Percentiles rank a stretch among this genome's conserved stretches.
Conservation (phyloP, 2,113 vertebrate genomes). For the Paradoxurus hermaphroditus region DNA sequence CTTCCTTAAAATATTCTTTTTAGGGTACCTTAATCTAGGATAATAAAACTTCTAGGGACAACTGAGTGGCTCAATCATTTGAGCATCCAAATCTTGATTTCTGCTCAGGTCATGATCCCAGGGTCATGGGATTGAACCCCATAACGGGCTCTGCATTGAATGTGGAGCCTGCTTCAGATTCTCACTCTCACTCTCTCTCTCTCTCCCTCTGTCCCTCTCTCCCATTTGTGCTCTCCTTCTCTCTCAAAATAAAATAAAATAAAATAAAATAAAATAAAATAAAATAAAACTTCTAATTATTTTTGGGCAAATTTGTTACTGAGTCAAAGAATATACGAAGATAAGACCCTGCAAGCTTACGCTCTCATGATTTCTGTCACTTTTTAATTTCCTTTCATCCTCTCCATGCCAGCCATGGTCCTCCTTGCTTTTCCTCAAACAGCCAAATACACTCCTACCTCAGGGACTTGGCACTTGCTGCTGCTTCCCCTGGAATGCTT, state of each 20-base stretch:
- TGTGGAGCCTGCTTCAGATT: too few species aligned
- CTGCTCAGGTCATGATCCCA: too few species aligned
- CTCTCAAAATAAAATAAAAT: too few species aligned
- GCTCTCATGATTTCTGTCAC: not conserved
- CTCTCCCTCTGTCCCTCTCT: too few species aligned
- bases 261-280: too few species aligned
- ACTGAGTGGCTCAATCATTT: too few species aligned
- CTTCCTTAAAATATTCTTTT: not conserved
- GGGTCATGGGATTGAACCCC: too few species aligned
- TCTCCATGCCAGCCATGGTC: not conserved
- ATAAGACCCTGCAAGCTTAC: not conserved
- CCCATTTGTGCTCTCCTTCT: too few species aligned
- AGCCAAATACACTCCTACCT: not conserved
- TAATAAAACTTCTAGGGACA: not conserved
- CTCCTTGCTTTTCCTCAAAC: not conserved
- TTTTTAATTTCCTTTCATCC: not conserved
- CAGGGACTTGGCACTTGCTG: not conserved
- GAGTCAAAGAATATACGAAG: not conserved
- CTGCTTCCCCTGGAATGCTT: not conserved
- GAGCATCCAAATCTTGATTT: too few species aligned
- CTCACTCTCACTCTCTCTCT: too few species aligned
- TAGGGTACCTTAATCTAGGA: not conserved
- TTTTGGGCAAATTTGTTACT: not conserved
- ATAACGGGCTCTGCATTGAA: too few species aligned
- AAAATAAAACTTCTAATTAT: not conserved